Evolutionary conservation across 2,888 invertebrate species (phyloP), one percentile per base, ranked within the genome.

Genomic region (Corbicula japonica): DNA sequence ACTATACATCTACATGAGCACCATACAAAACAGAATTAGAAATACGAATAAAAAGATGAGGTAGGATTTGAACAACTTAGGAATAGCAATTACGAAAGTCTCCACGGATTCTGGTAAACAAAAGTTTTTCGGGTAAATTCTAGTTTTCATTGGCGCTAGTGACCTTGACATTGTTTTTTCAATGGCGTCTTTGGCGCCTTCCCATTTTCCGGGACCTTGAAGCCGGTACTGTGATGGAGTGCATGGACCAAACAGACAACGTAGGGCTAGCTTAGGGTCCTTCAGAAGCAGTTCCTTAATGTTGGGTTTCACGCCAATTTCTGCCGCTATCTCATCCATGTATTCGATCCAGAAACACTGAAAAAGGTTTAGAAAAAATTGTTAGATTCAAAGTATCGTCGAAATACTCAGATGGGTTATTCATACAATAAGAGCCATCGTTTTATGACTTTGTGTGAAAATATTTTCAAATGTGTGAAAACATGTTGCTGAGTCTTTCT

Each of bases 311-410:
- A 77, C 90, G 1, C 91, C 91, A 30, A 92, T 87, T 65, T 88
- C 70, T 4, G 69, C 38, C 1, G 92, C 92, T 8, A 92, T 82
- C 26, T 90, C 88, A 78, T 92, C 92, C 92, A 92, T 92, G 80
- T 91, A 90, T 2, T 87, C 84, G 6, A 92, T 89, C 92, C 92
- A 92, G 76, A 89, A 91, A 18, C 91, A 90, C 92, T 92, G 87
- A 38, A 86, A 86, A 12, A 8, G 15, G 21, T 32, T 10, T 28
- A 63, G 32, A 76, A 18, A 65, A 60, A 69, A 41, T 8, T 41
- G 34, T 32, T 26, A 38, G 26, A 12, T 30, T 28, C 15, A 62
- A 35, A 10, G 15, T n/a, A n/a, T n/a, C n/a, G n/a, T n/a, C n/a
- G n/a, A n/a, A n/a, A n/a, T n/a, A n/a, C n/a, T n/a, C n/a, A n/a